Base-by-base conservation (phyloP, 2,888 invertebrate species). In the Melipona beecheii region DNA sequence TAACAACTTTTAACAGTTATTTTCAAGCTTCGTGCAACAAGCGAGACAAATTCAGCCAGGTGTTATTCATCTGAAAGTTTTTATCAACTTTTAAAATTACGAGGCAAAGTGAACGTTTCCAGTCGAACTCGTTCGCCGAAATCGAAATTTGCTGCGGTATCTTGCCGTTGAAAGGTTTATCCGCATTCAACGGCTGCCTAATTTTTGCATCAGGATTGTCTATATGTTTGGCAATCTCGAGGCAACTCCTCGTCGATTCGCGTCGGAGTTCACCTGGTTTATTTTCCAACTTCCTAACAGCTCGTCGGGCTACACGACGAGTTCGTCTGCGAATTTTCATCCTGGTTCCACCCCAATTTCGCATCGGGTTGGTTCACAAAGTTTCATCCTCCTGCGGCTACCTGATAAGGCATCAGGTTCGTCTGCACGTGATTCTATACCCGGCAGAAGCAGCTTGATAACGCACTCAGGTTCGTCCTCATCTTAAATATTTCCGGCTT, bases 281-380 rank as follows among this genome's bases (percentile, higher is more conserved):
- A 58, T 58, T 58, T 58, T 58, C 56, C 56, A 58, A 58, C 56
- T 58, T 58, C 56, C 56, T 56, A 56, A 56, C 56, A 56, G 56
- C 56, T 56, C 56, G 56, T 56, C 56, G n/a, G n/a, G n/a, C 56
- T 56, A 56, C n/a, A 56, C 56, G 56, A n/a, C 56, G 56, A 56
- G n/a, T 56, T 56, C 56, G n/a, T 56, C 56, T 56, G 56, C n/a
- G n/a, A 56, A 56, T 56, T 56, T 56, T 56, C 56, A 56, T 56
- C 56, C n/a, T 56, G 56, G 56, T 56, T 13, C n/a, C n/a, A 56
- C 5, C 56, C 56, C 56, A 56, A 56, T 56, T 56, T 56, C 56
- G 56, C 56, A 58, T 58, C 56, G 56, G n/a, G 56, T 58, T 58
- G 56, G 56, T 58, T 58, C 56, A 58, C 56, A 58, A 58, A 58